Percentiles rank a stretch among this genome's conserved stretches.
These are phyloP conservation scores for Cromileptes altivelis DNA, from an alignment of 2,113 vertebrate genomes.

Conservation along the genomic window DNA sequence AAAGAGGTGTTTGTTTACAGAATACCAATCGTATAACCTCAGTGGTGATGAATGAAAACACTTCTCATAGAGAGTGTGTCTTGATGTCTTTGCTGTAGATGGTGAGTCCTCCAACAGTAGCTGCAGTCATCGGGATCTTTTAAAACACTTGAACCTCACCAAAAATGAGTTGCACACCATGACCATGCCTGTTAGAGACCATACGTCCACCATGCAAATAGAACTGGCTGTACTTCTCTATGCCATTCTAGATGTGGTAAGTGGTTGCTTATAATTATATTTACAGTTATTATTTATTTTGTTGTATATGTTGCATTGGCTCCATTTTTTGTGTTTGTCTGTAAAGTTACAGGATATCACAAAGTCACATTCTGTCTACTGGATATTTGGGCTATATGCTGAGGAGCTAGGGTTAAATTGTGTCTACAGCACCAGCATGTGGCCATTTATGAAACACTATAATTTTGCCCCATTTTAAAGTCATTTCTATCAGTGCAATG, in stretches of 20 bases:
- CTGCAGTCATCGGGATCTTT: constrained; percentile 62
- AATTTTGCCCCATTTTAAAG: no score
- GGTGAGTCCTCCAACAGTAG: background rate
- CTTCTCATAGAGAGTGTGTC: background rate
- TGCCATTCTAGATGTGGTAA: constrained; percentile 76
- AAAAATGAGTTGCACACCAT: constrained; percentile 44
- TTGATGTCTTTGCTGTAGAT: constrained; percentile 18
- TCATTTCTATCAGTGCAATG: no score
- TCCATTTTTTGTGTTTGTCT: background rate
- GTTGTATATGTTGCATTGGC: background rate
- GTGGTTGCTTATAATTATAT: background rate
- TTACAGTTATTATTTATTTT: background rate
- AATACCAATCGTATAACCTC: no score
- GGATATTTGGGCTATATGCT: background rate
- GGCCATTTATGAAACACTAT: no score
- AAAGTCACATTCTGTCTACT: background rate
- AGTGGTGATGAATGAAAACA: no score
- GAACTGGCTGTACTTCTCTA: constrained; percentile 47
- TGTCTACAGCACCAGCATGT: no score
- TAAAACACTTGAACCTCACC: constrained; percentile 66
- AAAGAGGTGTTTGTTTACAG: no score
- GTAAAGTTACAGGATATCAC: background rate
- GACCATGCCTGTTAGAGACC: constrained; percentile 48
- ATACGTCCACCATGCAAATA: constrained; percentile 24
- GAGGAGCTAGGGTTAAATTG: no score